Evolutionary conservation across 2,113 vertebrate species (phyloP), one percentile per base, ranked within the genome.

Genomic region (Cichladusa arquata): DNA sequence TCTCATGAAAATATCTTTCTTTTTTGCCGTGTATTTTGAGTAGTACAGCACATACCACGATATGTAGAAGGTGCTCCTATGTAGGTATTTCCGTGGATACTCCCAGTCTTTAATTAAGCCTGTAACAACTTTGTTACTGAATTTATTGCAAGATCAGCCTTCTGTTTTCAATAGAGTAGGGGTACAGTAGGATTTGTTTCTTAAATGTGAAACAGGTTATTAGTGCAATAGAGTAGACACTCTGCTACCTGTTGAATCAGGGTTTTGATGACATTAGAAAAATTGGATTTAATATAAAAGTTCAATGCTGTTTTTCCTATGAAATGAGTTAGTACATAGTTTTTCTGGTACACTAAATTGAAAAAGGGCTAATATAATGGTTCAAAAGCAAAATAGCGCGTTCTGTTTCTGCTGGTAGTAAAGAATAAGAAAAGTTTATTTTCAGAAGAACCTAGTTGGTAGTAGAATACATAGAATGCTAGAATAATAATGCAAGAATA

Each of bases 21-120:
- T 62, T 13, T 36, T 18, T 54, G 5, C 14, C 3, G 0, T 19
- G 8, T 50, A 13, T 90, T 92, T 70, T n/a, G 33, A 38, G n/a
- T 42, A 47, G 6, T 34, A 8, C 8, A 78, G 50, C 48, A 7
- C 1, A 2, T 33, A 50, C 14, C 9, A 0, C 29, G 28, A 8
- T 50, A 9, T 4, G 14, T 57, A 42, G 44, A 82, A 72, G 8
- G 16, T 26, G 11, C 23, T 45, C 8, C 29, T 48, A 0, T 72
- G 36, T 79, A 79, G 19, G 22, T 56, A 9, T n/a, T 80, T 23
- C 42, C 12, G 45, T 45, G n/a, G 70, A 57, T 60, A 29, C 12
- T 81, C 6, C n/a, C 4, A 1, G 0, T 65, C 22, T 81, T 5
- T 62, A 57, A 58, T 88, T 73, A 58, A 15, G 10, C 33, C 54